Percentiles rank a stretch among this genome's conserved stretches.
phyloP scores from a whole-genome alignment of 2,797 vertebrate species.

The Neosilurus hyrtlii region DNA sequence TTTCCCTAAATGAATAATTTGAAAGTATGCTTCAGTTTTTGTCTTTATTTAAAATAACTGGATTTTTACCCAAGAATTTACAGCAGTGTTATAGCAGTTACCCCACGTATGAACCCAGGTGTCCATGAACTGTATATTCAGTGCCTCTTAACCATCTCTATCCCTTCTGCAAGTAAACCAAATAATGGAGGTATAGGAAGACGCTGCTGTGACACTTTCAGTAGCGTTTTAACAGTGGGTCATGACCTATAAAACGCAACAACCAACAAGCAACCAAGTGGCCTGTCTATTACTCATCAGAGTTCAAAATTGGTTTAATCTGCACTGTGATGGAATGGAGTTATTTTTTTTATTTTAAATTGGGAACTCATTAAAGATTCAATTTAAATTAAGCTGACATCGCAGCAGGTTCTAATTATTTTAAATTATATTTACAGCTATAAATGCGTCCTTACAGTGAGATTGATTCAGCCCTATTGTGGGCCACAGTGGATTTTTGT shows the following conservation, averaged over 20 bases:
- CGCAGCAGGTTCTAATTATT: not conserved
- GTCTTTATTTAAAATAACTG: not conserved
- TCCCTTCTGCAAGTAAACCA: not conserved
- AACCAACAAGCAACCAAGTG: not conserved
- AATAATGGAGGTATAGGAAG: not conserved
- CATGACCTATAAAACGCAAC: not conserved
- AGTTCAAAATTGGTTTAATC: not conserved
- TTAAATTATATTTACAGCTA: not conserved
- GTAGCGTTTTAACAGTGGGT: not conserved
- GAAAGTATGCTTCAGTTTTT: not conserved
- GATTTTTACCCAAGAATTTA: not conserved
- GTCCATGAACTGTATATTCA: not conserved
- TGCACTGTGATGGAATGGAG: not conserved
- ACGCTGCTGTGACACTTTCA: not conserved
- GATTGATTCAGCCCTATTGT: not conserved
- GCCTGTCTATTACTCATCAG: not conserved
- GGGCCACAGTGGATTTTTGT: not conserved
- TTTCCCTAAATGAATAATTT: not conserved
- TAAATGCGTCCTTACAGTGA: not conserved
- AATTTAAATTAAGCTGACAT: not conserved
- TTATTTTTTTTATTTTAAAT: not conserved
- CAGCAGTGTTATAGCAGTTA: not conserved
- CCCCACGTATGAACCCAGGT: not conserved
- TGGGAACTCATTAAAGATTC: not conserved
- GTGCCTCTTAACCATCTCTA: not conserved